Evolutionary conservation across 2,113 vertebrate genomes (phyloP).

Genomic region (Semnopithecus entellus): DNA sequence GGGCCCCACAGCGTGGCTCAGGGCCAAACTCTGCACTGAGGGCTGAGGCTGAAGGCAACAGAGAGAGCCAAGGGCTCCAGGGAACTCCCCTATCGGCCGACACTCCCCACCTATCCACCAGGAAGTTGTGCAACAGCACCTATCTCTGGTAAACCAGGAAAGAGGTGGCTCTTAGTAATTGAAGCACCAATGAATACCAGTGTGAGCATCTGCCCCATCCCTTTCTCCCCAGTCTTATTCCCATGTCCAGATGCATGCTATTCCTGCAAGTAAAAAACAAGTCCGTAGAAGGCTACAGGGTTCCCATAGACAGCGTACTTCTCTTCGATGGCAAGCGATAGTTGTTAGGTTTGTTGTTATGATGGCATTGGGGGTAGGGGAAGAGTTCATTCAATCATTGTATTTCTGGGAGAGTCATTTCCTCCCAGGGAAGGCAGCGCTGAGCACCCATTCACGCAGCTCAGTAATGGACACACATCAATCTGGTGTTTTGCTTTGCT

Average conservation of each 20-base stretch:
- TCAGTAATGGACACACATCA: not conserved
- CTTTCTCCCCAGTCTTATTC: not conserved
- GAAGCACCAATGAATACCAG: not conserved
- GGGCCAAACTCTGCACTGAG: not conserved
- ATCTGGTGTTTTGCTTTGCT: not conserved
- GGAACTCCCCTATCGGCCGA: not conserved
- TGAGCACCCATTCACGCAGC: not conserved
- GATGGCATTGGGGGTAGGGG: not conserved
- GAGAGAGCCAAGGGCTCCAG: not conserved
- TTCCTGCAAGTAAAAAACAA: not conserved
- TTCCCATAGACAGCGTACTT: not conserved
- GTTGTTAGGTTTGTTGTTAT: not conserved
- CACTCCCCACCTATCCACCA: rapidly evolving
- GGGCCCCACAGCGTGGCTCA: rapidly evolving
- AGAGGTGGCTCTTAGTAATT: not conserved
- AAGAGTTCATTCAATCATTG: not conserved
- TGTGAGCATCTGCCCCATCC: not conserved
- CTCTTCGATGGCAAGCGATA: not conserved
- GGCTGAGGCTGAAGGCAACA: no score
- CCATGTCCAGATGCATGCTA: not conserved
- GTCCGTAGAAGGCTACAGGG: not conserved
- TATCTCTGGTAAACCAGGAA: not conserved
- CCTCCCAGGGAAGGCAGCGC: not conserved
- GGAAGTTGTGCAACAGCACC: not conserved
- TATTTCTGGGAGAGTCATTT: not conserved